A percentile compares a stretch with the other conserved stretches of the same genome.
phyloP scores from a whole-genome alignment of 2,797 vertebrate genomes.

The Sarcoramphus papa region DNA sequence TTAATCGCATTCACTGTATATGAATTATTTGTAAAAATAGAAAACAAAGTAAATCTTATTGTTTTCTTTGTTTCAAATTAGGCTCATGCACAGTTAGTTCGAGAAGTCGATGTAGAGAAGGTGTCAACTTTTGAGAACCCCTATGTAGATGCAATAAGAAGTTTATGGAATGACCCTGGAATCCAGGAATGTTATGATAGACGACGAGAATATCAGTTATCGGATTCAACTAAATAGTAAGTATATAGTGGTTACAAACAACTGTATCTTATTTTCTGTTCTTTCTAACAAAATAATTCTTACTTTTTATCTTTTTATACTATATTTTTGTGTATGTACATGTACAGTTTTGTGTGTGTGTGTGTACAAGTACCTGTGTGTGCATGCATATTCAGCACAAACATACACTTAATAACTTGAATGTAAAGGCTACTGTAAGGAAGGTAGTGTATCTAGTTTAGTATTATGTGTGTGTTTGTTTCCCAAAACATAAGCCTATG shows the following conservation, averaged over 20 bases:
- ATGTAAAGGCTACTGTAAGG: neutral
- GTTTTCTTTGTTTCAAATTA: conserved; percentile 54
- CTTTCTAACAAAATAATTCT: neutral
- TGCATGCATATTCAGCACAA: neutral
- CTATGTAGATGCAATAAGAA: conserved; percentile 89
- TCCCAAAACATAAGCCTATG: neutral
- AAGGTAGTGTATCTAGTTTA: neutral
- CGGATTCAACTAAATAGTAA: conserved; percentile 96
- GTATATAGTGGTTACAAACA: conserved; percentile 51
- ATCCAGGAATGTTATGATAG: conserved; percentile 92
- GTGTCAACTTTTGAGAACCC: conserved; percentile 81
- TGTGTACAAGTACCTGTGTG: neutral
- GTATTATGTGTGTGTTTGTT: neutral
- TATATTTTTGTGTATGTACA: neutral
- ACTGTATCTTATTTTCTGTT: neutral
- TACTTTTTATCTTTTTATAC: neutral
- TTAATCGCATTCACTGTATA: neutral
- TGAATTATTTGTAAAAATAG: neutral
- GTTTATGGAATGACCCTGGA: conserved; percentile 90
- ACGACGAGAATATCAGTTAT: conserved; percentile 92
- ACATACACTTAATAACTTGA: neutral
- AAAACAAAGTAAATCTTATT: neutral
- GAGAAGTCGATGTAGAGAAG: conserved; percentile 90
- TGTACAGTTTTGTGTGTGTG: neutral
- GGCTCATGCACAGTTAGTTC: conserved; percentile 86